These are phyloP conservation scores for Plebejus argus DNA, from an alignment of 2,888 invertebrate genomes.

Conservation along the genomic window DNA sequence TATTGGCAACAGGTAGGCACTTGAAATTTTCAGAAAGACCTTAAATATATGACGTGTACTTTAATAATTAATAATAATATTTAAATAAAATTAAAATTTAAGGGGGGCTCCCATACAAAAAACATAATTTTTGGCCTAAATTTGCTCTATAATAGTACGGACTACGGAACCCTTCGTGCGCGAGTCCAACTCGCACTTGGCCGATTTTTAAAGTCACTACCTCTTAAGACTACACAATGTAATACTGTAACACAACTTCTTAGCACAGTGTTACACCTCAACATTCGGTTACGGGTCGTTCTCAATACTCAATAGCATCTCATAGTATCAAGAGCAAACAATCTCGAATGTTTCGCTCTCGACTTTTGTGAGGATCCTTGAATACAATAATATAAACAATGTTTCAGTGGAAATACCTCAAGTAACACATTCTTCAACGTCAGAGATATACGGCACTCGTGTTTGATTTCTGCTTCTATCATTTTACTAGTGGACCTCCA, in stretches of 20 bases:
- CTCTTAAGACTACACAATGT: neutral
- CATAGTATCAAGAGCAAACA: neutral
- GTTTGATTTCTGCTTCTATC: neutral
- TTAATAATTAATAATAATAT: no score
- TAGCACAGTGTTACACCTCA: neutral
- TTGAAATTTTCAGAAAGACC: no score
- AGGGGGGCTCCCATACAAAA: no score
- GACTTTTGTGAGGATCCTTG: slow-evolving; percentile 2
- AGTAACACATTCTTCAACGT: neutral
- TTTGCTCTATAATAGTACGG: no score
- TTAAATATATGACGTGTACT: no score
- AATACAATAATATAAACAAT: neutral
- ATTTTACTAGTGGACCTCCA: neutral
- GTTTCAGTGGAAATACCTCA: neutral
- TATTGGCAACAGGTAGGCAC: no score
- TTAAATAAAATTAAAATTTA: no score
- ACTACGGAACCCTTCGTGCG: no score
- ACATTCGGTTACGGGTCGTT: neutral
- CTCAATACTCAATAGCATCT: neutral
- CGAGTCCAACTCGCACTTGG: no score
- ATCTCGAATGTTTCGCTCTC: neutral
- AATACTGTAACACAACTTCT: no score
- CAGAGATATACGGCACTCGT: neutral
- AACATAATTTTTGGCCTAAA: no score
- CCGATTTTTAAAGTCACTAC: no score